Evolutionary conservation across 2,113 vertebrate genomes (phyloP).

Genomic region (Cromileptes altivelis): DNA sequence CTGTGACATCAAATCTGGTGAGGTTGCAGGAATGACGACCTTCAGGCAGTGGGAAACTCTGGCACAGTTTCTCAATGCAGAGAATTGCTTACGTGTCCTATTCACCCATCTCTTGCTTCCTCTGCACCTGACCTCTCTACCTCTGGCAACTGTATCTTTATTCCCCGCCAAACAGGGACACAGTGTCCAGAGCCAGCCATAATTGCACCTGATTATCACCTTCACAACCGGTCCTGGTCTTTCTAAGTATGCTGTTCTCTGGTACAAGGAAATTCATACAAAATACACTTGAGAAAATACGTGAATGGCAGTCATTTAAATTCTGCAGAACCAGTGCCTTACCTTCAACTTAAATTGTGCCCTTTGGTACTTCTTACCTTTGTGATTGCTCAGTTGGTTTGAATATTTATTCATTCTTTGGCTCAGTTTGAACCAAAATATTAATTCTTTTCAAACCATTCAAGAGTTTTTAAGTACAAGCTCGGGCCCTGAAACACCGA

Average conservation of each 20-base stretch:
- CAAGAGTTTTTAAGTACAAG: background rate
- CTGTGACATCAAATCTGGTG: constrained; percentile 19
- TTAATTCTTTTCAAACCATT: background rate
- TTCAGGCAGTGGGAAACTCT: constrained; percentile 10
- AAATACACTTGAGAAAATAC: background rate
- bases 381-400: background rate
- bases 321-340: background rate
- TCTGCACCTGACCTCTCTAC: constrained; percentile 30
- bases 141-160: constrained; percentile 26
- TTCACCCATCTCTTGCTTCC: constrained; percentile 1
- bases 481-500: background rate
- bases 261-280: background rate
- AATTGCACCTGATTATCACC: constrained; percentile 56
- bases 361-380: background rate
- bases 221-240: constrained; percentile 27
- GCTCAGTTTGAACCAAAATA: background rate
- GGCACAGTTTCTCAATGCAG: constrained; percentile 25
- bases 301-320: background rate
- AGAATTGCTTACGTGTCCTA: background rate
- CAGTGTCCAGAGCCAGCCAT: constrained; percentile 17
- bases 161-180: constrained; percentile 20
- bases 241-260: constrained; percentile 1
- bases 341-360: background rate
- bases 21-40: constrained; percentile 41
- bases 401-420: background rate